Evolutionary conservation across 2,113 vertebrate species (phyloP).

Genomic region (Polypterus bichir): DNA sequence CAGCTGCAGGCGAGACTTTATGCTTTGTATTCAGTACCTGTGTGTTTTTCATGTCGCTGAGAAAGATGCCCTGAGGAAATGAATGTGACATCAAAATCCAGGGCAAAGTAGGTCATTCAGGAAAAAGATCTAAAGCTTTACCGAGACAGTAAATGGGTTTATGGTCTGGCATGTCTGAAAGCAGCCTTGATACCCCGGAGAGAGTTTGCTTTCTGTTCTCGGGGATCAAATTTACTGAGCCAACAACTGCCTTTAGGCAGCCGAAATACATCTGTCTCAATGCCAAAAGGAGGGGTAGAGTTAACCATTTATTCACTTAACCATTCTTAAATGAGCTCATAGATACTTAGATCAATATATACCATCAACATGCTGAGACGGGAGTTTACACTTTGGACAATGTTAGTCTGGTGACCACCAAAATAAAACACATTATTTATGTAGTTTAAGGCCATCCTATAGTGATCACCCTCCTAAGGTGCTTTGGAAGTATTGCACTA

Average conservation of each 20-base stretch:
- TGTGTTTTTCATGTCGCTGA: slow-evolving; percentile 10
- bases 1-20: slow-evolving; percentile 4
- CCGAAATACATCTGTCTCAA: slow-evolving; percentile 5
- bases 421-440: too few species aligned
- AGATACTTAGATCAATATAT: too few species aligned
- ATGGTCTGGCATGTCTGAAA: slow-evolving; percentile 8
- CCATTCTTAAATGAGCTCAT: too few species aligned
- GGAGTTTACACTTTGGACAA: too few species aligned
- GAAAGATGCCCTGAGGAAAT: slow-evolving; percentile 12
- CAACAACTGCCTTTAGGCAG: slow-evolving; percentile 24
- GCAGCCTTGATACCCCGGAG: slow-evolving; percentile 12
- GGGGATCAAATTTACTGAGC: slow-evolving; percentile 27
- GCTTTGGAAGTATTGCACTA: too few species aligned
- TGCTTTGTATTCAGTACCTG: slow-evolving; percentile 20
- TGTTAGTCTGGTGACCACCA: too few species aligned
- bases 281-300: too few species aligned
- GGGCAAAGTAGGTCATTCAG: slow-evolving; percentile 19
- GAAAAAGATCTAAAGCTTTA: slow-evolving; percentile 19
- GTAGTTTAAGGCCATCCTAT: too few species aligned
- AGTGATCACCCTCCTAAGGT: too few species aligned
- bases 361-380: too few species aligned
- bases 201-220: slow-evolving; percentile 20
- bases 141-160: slow-evolving; percentile 2
- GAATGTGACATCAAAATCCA: slow-evolving; percentile 18
- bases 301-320: too few species aligned